Percentiles rank a stretch among this genome's conserved stretches.
These are phyloP conservation scores for Hycleus cichorii DNA, from an alignment of 1,140 invertebrate genomes.

Conservation along the genomic window DNA sequence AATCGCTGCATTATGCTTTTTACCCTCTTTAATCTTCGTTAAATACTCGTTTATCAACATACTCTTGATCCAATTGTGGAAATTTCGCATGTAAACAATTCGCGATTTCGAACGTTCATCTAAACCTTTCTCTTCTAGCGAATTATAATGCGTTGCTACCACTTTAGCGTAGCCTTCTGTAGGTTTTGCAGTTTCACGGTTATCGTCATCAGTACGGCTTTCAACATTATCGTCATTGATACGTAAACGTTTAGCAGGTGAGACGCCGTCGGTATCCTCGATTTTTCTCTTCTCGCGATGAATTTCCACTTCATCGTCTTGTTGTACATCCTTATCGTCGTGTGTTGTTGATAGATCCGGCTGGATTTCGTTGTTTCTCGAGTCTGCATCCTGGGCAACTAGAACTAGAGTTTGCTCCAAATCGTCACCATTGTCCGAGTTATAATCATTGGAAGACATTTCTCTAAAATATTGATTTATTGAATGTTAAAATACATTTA, in stretches of 20 bases:
- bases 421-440: conserved; percentile 25
- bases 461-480: no score
- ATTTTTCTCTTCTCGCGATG: neutral
- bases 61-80: conserved; percentile 99
- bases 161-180: conserved; percentile 46
- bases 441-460: neutral
- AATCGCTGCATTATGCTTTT: conserved; percentile 50
- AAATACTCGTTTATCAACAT: conserved; percentile 78
- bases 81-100: conserved; percentile 91
- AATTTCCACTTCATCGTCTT: neutral
- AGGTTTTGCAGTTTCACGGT: neutral
- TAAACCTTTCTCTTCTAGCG: conserved; percentile 71
- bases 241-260: conserved; percentile 1
- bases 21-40: conserved; percentile 53
- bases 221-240: neutral
- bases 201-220: neutral
- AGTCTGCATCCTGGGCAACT: conserved; percentile 37
- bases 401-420: conserved; percentile 36
- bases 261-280: conserved; percentile 8
- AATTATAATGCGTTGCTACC: conserved; percentile 82
- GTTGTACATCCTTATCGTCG: conserved; percentile 5
- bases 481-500: no score
- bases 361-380: conserved; percentile 25
- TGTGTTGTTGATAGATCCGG: conserved; percentile 9
- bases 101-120: conserved; percentile 73